phyloP scores from a whole-genome alignment of 2,888 invertebrate genomes.

The Rhingia campestris region DNA sequence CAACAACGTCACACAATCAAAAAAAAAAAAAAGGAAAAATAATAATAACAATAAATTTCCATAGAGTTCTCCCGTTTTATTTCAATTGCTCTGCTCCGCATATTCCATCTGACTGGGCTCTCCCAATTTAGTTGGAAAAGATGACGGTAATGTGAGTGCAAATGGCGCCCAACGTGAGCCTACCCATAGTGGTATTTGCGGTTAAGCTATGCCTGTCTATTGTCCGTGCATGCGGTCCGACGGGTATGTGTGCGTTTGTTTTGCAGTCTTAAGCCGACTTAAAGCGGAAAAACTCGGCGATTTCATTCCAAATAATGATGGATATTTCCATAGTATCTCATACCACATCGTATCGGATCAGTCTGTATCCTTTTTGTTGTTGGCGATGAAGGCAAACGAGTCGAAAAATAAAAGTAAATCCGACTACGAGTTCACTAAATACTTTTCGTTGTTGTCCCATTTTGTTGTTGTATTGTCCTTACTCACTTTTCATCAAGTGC shows the following conservation, averaged over 20 bases:
- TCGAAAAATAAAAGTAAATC: conserved; percentile 42
- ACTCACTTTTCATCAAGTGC: conserved; percentile 68
- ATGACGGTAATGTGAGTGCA: conserved; percentile 13
- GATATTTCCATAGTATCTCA: conserved; percentile 56
- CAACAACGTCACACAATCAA: background rate
- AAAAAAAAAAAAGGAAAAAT: conserved; percentile 35
- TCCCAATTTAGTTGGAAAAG: conserved; percentile 57
- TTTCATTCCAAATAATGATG: conserved; percentile 70
- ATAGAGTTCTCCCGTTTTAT: conserved; percentile 62
- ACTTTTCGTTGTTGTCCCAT: conserved; percentile 22
- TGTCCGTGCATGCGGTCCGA: conserved; percentile 5
- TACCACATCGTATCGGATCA: conserved; percentile 6
- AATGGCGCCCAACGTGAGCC: conserved; percentile 55
- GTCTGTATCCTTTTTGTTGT: background rate
- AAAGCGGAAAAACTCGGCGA: conserved; percentile 67
- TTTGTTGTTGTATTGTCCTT: conserved; percentile 51
- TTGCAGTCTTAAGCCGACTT: conserved; percentile 70
- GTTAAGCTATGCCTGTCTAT: conserved; percentile 31
- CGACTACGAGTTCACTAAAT: conserved; percentile 61
- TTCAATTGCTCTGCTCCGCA: conserved; percentile 61
- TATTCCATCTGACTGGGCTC: conserved; percentile 18
- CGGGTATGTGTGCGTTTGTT: conserved; percentile 54
- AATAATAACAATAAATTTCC: conserved; percentile 74
- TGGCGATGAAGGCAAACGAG: conserved; percentile 13
- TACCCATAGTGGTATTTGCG: conserved; percentile 34